A percentile compares a stretch with the other conserved stretches of the same genome.
phyloP scores from a whole-genome alignment of 92 coral and sea anemone species.

The Meandrina meandrites region DNA sequence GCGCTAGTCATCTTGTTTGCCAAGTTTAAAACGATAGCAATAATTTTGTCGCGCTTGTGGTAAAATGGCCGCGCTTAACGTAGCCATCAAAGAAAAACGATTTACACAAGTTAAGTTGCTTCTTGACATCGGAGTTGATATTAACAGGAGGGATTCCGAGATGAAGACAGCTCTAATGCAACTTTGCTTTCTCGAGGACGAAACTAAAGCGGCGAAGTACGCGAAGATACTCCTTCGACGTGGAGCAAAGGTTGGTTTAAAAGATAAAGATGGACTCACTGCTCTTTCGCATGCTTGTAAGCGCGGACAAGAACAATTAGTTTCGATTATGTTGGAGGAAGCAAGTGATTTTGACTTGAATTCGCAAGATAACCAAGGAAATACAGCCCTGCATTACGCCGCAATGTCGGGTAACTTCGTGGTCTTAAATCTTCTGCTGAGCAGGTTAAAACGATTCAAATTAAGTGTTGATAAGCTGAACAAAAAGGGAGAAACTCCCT shows the following conservation, averaged over 20 bases:
- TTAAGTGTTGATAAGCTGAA: conserved; percentile 76
- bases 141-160: conserved; percentile 64
- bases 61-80: conserved; percentile 76
- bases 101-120: conserved; percentile 77
- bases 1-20: conserved; percentile 8
- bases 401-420: conserved; percentile 81
- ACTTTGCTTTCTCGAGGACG: conserved; percentile 80
- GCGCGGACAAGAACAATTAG: conserved; percentile 80
- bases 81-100: conserved; percentile 67
- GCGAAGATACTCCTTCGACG: conserved; percentile 61
- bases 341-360: conserved; percentile 75
- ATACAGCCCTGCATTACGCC: conserved; percentile 84
- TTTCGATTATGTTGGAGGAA: conserved; percentile 73
- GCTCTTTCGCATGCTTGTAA: conserved; percentile 81
- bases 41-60: conserved; percentile 11
- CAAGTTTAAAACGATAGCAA: background rate
- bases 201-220: conserved; percentile 76
- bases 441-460: conserved; percentile 61
- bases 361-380: conserved; percentile 68
- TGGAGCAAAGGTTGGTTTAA: conserved; percentile 76
- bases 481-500: conserved; percentile 80
- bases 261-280: conserved; percentile 71
- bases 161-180: conserved; percentile 77
- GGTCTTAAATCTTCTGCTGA: conserved; percentile 69
- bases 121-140: conserved; percentile 73